Percentiles rank a stretch among this genome's conserved stretches.
Conservation (phyloP, 2,797 vertebrate genomes). For the Cyprinodon diabolis region DNA sequence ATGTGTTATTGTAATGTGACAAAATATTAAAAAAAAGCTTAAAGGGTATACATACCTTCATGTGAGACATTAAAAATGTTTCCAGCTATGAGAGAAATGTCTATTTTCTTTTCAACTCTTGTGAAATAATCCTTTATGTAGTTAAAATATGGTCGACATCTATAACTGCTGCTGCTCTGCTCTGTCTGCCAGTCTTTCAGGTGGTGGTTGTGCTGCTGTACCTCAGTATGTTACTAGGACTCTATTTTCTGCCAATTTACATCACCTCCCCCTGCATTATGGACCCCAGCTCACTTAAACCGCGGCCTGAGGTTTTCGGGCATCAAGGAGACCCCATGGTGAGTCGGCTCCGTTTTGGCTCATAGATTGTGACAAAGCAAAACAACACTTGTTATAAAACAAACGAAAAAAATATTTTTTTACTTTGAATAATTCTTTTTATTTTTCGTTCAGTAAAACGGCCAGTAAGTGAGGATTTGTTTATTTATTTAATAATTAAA, state of each 20-base stretch:
- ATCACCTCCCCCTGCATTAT: slow-evolving; percentile 97
- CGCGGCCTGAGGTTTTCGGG: slow-evolving; percentile 88
- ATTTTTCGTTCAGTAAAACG: neutral
- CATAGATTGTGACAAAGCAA: neutral
- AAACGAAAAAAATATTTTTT: neutral
- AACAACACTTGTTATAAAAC: no score
- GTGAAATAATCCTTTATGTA: neutral
- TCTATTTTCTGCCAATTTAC: slow-evolving; percentile 90
- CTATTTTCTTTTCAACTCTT: neutral
- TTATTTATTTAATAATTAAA: neutral
- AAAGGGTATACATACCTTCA: neutral
- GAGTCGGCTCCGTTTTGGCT: slow-evolving; percentile 60
- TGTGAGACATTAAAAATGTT: neutral
- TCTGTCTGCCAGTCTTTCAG: slow-evolving; percentile 84
- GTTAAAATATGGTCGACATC: neutral
- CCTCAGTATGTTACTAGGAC: slow-evolving; percentile 84
- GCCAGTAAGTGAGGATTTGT: neutral
- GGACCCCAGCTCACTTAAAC: slow-evolving; percentile 85
- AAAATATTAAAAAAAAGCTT: neutral
- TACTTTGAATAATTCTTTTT: neutral
- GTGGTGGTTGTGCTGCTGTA: slow-evolving; percentile 86
- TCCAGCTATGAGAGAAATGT: neutral
- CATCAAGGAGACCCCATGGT: slow-evolving; percentile 94
- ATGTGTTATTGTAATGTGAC: neutral
- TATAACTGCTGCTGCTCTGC: neutral